Percentiles rank a stretch among this genome's conserved stretches.
Conservation (phyloP, 2,797 vertebrate species). For the Rhinogobio ventralis region DNA sequence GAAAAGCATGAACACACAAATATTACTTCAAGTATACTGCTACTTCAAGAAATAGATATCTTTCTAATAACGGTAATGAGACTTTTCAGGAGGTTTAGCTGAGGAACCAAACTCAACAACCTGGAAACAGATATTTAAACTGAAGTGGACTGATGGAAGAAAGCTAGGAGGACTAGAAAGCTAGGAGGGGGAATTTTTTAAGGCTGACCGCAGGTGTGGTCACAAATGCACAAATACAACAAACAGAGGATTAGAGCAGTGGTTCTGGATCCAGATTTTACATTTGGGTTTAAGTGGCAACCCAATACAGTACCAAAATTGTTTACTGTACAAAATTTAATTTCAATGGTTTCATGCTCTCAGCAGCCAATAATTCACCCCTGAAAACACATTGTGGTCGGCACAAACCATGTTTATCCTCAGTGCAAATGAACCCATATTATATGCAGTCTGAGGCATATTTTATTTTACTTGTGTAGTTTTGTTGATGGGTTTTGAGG, state of each 20-base stretch:
- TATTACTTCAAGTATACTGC: neutral
- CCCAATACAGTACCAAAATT: slow-evolving; percentile 15
- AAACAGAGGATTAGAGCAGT: slow-evolving; percentile 39
- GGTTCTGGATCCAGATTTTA: slow-evolving; percentile 7
- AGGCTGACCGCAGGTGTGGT: slow-evolving; percentile 32
- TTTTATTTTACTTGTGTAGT: neutral
- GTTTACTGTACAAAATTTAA: slow-evolving; percentile 11
- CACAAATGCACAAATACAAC: slow-evolving; percentile 39
- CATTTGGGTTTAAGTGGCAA: neutral
- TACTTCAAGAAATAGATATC: neutral
- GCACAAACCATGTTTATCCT: slow-evolving; percentile 16
- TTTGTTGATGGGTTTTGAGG: neutral
- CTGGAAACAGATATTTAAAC: slow-evolving; percentile 29
- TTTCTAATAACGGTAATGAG: neutral
- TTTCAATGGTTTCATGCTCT: slow-evolving; percentile 26
- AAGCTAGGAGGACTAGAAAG: slow-evolving; percentile 11
- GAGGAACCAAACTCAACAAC: slow-evolving; percentile 31
- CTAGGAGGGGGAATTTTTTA: neutral
- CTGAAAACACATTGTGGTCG: neutral
- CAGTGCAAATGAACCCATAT: slow-evolving; percentile 13
- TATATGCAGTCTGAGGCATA: neutral
- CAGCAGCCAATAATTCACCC: slow-evolving; percentile 10
- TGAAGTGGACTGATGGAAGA: slow-evolving; percentile 15
- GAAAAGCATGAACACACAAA: slow-evolving; percentile 14
- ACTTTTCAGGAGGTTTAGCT: slow-evolving; percentile 18